These are phyloP conservation scores for Lonchura striata DNA, from an alignment of 2,113 vertebrate genomes.

Conservation along the genomic window DNA sequence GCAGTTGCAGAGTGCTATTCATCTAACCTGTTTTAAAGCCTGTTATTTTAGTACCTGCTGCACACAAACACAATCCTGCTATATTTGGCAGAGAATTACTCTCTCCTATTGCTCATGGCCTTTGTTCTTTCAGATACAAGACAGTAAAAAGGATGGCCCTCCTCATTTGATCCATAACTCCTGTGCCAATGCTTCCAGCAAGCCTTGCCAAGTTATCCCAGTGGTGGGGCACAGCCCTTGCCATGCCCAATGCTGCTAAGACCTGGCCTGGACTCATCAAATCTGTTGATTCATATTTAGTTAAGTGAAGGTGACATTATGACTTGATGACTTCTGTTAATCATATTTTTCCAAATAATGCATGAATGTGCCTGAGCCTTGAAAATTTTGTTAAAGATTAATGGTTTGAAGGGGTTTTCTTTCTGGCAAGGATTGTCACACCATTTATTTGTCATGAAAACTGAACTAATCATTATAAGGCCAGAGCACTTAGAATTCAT, in stretches of 20 bases:
- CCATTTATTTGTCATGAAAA: background rate
- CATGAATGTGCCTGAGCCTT: background rate
- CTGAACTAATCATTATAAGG: background rate
- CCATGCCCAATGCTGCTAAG: background rate
- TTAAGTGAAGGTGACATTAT: background rate
- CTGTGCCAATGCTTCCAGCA: background rate
- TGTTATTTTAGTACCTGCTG: background rate
- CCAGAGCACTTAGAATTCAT: background rate
- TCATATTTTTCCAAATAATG: background rate
- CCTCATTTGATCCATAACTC: background rate
- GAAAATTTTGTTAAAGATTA: slow-evolving; percentile 21
- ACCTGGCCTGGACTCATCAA: background rate
- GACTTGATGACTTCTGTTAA: background rate
- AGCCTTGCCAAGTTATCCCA: background rate
- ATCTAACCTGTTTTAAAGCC: background rate
- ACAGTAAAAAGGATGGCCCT: background rate
- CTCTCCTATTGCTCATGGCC: background rate
- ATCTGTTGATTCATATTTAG: background rate
- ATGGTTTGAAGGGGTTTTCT: background rate
- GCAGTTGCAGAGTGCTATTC: background rate
- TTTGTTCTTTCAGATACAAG: background rate
- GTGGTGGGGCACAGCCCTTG: background rate
- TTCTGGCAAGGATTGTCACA: background rate
- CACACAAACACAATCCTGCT: background rate
- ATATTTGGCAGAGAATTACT: background rate